Evolutionary conservation across 1,140 invertebrate genomes (phyloP), one percentile per base, ranked within the genome.

Genomic region (Hermetia illucens): DNA sequence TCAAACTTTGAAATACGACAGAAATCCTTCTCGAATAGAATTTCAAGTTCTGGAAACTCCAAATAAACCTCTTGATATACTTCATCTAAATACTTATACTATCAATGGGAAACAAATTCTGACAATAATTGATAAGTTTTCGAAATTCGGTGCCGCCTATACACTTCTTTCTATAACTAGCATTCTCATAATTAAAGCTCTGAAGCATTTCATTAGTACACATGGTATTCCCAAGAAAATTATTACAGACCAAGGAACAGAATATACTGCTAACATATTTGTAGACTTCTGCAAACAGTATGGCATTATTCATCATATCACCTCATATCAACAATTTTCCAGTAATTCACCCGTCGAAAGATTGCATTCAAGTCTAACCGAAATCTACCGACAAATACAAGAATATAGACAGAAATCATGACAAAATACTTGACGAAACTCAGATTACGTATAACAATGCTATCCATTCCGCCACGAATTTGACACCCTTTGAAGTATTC

Each of bases 121-220:
- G 18, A 50, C 51, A 25, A 44, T 53, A 19, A 37, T 51, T 4
- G 47, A 54, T 24, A 25, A 40, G 36, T 53, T 53, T 39, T 51
- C 47, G 6, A 43, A 38, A 44, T 50, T 47, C 37, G 47, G 47
- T 15, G 44, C 49, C 40, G 43, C 45, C 32, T 48, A 45, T 34
- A 27, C 37, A 15, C 21, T 50, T 12, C 43, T 39, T 41, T 18
- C 16, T 12, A 24, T 36, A 16, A 41, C 2, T 24, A 44, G 24
- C 18, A 17, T 34, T 1, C 16, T 19, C 9, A 45, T 49, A 15
- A 16, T 46, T 16, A 43, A 44, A 18, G 38, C 34, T 37, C 13
- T 51, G 30, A 36, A 39, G 24, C 38, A 45, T 25, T 49, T 43
- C 1, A 42, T 49, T 29, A 29, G 38, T 2, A 35, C 43, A 25